phyloP scores from a whole-genome alignment of 2,888 invertebrate species.

The Temnothorax rugatulus region DNA sequence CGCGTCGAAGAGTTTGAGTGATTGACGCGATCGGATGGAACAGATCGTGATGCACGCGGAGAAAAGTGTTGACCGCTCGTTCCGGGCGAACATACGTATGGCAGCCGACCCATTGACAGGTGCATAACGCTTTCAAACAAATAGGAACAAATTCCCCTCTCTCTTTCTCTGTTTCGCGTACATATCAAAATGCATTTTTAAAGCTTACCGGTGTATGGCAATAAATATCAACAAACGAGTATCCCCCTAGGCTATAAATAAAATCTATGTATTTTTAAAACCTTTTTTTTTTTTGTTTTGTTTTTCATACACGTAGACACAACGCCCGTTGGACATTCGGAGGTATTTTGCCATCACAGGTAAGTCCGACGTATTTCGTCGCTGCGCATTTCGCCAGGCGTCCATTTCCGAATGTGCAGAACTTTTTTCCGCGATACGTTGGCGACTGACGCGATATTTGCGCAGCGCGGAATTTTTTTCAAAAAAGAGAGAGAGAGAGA shows the following conservation, averaged over 20 bases:
- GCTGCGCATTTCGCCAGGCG: constrained; percentile 56
- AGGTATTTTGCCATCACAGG: constrained; percentile 53
- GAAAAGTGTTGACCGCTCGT: constrained; percentile 79
- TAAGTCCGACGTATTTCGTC: constrained; percentile 58
- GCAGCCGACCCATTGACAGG: constrained; percentile 76
- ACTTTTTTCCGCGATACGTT: constrained; percentile 53
- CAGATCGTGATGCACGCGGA: constrained; percentile 77
- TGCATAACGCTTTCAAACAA: constrained; percentile 79
- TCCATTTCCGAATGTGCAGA: constrained; percentile 55
- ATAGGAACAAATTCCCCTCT: constrained; percentile 77
- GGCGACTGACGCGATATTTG: constrained; percentile 55
- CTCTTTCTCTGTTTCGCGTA: constrained; percentile 54
- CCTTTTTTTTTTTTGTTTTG: constrained; percentile 38
- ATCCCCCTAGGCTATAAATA: constrained; percentile 57
- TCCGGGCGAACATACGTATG: constrained; percentile 75
- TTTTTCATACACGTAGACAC: constrained; percentile 45
- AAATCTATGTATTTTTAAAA: constrained; percentile 55
- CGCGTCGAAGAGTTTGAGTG: constrained; percentile 79
- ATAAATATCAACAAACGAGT: constrained; percentile 70
- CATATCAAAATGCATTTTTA: constrained; percentile 73
- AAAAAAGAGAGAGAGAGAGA: constrained; percentile 22
- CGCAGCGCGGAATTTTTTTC: constrained; percentile 45
- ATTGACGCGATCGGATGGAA: constrained; percentile 80
- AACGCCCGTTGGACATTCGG: constrained; percentile 51
- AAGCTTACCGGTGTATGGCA: constrained; percentile 67